These are phyloP conservation scores for Neomorphus geoffroyi DNA, from an alignment of 2,797 vertebrate species.

Conservation along the genomic window DNA sequence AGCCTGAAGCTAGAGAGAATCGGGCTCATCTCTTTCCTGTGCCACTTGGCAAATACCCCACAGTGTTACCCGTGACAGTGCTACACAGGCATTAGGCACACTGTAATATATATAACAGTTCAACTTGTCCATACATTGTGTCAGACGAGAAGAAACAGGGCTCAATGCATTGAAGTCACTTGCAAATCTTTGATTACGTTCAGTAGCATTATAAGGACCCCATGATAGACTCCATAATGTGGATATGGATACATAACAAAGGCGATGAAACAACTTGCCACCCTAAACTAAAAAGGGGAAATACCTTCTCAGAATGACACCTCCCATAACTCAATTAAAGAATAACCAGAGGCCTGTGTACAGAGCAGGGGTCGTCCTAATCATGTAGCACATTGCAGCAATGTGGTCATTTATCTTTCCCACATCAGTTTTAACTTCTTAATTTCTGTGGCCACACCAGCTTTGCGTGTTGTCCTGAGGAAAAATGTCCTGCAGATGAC, in stretches of 20 bases:
- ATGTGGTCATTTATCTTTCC: rapidly evolving
- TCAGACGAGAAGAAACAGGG: not conserved
- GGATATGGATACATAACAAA: not conserved
- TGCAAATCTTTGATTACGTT: not conserved
- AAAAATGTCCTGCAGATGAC: rapidly evolving
- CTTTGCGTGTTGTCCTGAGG: not conserved
- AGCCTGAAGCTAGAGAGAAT: not conserved
- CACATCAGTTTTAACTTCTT: not conserved
- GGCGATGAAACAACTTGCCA: not conserved
- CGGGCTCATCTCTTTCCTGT: not conserved
- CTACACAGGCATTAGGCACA: rapidly evolving
- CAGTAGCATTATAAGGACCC: rapidly evolving
- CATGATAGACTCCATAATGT: not conserved
- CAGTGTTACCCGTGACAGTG: too few relatives aligned
- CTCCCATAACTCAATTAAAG: not conserved
- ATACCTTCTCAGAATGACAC: not conserved
- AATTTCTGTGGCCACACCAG: not conserved
- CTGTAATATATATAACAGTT: too few relatives aligned
- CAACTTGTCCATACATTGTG: not conserved
- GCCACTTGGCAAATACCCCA: not conserved
- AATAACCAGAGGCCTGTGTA: not conserved
- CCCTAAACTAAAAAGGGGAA: not conserved
- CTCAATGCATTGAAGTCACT: rapidly evolving
- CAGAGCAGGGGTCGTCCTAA: not conserved
- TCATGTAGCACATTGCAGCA: not conserved